Percentiles rank a stretch among this genome's conserved stretches.
Conservation (phyloP, 2,888 invertebrate genomes). For the Dione vanillae region DNA sequence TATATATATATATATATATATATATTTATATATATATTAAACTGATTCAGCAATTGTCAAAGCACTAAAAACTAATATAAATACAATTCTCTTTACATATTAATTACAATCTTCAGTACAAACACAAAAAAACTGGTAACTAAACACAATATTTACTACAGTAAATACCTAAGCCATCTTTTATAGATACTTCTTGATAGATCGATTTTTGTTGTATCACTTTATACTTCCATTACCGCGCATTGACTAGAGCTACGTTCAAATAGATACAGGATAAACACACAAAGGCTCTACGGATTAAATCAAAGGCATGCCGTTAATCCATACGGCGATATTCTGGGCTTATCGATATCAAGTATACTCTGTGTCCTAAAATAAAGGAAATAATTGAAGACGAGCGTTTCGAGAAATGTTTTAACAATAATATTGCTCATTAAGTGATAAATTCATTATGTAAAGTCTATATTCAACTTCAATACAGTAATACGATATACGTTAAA, state of each 20-base stretch:
- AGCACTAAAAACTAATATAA: no score
- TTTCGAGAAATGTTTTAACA: background rate
- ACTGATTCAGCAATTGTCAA: no score
- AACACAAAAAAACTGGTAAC: no score
- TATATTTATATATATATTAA: no score
- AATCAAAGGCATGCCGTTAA: constrained; percentile 29
- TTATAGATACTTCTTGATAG: no score
- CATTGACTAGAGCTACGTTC: constrained; percentile 2
- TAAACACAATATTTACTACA: no score
- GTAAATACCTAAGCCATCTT: no score
- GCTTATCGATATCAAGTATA: constrained; percentile 23
- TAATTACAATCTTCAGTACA: no score
- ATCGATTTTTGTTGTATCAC: no score
- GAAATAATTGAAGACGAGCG: constrained; percentile 3
- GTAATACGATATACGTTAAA: no score
- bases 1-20: no score
- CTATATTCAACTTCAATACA: background rate
- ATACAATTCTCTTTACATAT: no score
- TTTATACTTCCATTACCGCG: background rate
- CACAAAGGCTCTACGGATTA: constrained; percentile 29
- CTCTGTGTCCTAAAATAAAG: constrained; percentile 24
- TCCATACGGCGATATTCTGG: constrained; percentile 22
- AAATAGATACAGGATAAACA: constrained; percentile 17
- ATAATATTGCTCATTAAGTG: background rate
- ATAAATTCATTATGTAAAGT: background rate